These are phyloP conservation scores for Dicrurus megarhynchus DNA, from an alignment of 2,113 vertebrate species.

Conservation along the genomic window DNA sequence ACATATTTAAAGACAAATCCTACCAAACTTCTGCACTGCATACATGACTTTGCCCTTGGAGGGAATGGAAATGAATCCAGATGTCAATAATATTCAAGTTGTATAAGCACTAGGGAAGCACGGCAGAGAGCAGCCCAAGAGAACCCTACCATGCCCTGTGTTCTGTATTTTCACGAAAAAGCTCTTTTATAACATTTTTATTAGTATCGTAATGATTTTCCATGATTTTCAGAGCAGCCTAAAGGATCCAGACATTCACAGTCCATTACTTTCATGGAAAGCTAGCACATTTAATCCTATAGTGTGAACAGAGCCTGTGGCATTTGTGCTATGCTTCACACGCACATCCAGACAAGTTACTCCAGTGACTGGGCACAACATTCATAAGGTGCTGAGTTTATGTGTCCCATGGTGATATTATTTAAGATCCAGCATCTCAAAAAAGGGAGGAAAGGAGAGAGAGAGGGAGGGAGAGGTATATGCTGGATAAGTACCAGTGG, in stretches of 20 bases:
- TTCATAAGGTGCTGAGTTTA: background rate
- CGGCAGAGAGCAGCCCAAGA: background rate
- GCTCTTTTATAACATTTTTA: background rate
- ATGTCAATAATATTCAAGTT: background rate
- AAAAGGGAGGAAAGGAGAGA: background rate
- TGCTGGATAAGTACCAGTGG: background rate
- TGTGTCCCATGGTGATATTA: background rate
- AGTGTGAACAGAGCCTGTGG: background rate
- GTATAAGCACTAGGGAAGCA: background rate
- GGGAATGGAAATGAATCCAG: background rate
- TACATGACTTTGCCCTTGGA: background rate
- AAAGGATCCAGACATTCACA: background rate
- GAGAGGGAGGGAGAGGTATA: background rate
- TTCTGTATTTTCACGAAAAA: background rate
- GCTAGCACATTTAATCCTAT: background rate
- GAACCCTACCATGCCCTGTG: background rate
- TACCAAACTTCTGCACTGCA: background rate
- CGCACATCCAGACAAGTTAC: background rate
- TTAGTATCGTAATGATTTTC: background rate
- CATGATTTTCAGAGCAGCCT: background rate
- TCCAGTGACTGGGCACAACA: background rate
- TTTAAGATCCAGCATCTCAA: background rate
- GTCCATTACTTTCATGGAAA: background rate
- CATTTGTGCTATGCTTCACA: background rate
- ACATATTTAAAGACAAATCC: background rate